Evolutionary conservation across 2,113 vertebrate species (phyloP).

Genomic region (Zosterops borbonicus): DNA sequence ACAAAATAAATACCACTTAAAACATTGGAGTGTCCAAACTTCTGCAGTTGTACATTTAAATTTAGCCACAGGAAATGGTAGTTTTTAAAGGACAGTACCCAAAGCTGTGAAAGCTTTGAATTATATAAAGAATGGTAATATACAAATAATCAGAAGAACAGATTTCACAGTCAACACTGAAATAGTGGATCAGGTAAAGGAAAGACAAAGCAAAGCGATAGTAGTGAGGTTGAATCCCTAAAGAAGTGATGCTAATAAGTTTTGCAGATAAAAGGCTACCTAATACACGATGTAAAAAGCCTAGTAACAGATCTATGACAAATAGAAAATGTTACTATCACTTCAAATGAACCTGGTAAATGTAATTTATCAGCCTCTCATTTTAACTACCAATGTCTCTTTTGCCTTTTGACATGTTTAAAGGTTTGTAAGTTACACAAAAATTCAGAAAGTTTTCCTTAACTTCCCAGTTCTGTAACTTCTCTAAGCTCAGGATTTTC

Average conservation of each 20-base stretch:
- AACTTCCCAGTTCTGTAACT: neutral
- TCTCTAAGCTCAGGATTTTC: neutral
- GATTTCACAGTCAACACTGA: neutral
- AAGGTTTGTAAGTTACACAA: neutral
- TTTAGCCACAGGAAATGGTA: neutral
- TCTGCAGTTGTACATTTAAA: neutral
- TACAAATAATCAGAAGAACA: neutral
- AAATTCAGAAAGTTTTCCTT: neutral
- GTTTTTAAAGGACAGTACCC: neutral
- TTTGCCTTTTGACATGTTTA: neutral
- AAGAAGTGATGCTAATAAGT: neutral
- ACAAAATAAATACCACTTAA: neutral
- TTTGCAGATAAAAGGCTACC: neutral
- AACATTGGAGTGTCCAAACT: neutral
- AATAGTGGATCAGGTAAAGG: neutral
- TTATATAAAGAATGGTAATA: neutral
- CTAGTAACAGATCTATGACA: neutral
- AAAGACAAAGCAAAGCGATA: neutral
- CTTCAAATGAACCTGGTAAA: neutral
- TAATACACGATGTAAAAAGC: neutral
- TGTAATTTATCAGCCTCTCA: neutral
- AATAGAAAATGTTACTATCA: neutral
- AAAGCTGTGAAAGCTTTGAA: neutral
- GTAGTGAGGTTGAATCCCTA: neutral
- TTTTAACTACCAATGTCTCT: neutral